Conservation (phyloP, 2,113 vertebrate genomes). For the Pan paniscus region DNA sequence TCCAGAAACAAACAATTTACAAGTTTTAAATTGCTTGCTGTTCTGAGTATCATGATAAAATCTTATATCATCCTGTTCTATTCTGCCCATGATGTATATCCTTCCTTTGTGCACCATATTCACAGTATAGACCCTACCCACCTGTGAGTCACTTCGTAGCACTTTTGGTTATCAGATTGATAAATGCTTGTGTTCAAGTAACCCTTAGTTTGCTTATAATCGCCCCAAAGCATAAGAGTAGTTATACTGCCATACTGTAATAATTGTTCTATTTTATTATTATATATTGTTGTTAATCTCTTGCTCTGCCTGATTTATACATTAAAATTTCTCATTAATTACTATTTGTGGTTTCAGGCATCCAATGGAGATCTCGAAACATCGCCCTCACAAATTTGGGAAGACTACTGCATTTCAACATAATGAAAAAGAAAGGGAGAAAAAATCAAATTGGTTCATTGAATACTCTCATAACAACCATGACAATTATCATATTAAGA, state of each 20-base stretch:
- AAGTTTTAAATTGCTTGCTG: not conserved
- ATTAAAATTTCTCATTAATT: not conserved
- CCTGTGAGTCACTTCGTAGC: not conserved
- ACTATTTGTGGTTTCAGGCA: not conserved
- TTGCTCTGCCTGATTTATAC: not conserved
- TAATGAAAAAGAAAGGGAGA: not conserved
- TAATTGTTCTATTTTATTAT: not conserved
- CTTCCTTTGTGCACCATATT: not conserved
- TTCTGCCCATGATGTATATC: rapidly evolving
- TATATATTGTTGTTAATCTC: not conserved
- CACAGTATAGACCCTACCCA: not conserved
- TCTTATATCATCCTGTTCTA: not conserved
- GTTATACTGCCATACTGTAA: not conserved
- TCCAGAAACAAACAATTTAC: not conserved
- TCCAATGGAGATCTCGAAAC: not conserved
- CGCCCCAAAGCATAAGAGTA: not conserved
- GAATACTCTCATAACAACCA: not conserved
- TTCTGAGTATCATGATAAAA: not conserved
- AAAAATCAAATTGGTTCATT: not conserved
- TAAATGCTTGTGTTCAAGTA: not conserved
- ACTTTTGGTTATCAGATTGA: not conserved
- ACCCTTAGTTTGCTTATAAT: not conserved
- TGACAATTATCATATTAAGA: not conserved
- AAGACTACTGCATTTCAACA: not conserved
- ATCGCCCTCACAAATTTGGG: not conserved